Evolutionary conservation across 2,113 vertebrate genomes (phyloP), one percentile per base, ranked within the genome.

Genomic region (Hemiscyllium ocellatum): DNA sequence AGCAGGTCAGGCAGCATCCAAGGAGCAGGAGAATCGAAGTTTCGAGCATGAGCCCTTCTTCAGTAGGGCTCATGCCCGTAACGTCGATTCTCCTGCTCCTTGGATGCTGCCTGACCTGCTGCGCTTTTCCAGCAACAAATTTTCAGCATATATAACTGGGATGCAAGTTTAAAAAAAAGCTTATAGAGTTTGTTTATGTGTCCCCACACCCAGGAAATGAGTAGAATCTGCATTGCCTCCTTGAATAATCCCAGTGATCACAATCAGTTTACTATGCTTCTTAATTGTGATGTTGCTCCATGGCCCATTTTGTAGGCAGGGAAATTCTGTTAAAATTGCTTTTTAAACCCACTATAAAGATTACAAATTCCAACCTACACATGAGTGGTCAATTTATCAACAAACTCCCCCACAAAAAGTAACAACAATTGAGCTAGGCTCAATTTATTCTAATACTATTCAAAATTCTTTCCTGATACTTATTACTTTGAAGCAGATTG

Each of bases 401-500:
- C 61, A 65, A 91, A 66, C 33, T n/a, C 19, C 13, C 52, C 33
- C 33, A 93, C 65, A 93, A 68, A 66, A 66, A 93, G n/a, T 68
- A 93, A 65, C 56, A 91, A 37, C 33, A 93, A 93, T 66, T 37
- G 89, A 66, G 61, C 17, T 10, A 68, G 17, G 37, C 22, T 33
- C 33, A 66, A 66, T 22, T 93, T 91, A 93, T 93, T 93, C 89
- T 93, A 66, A 66, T 66, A 20, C 5, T 37, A 66, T 93, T 93
- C 33, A 65, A 93, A 93, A 10, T 2, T 93, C 65, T 91, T 91
- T 91, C n/a, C 65, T n/a, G 33, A 42, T 66, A 17, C 33, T 10
- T 93, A 66, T 68, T 66, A 68, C 68, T 68, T 66, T 91, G 56
- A 37, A 20, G n/a, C 89, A 22, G 29, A 65, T 65, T 91, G 56